phyloP scores from a whole-genome alignment of 2,797 vertebrate species.

The Iguana delicatissima region DNA sequence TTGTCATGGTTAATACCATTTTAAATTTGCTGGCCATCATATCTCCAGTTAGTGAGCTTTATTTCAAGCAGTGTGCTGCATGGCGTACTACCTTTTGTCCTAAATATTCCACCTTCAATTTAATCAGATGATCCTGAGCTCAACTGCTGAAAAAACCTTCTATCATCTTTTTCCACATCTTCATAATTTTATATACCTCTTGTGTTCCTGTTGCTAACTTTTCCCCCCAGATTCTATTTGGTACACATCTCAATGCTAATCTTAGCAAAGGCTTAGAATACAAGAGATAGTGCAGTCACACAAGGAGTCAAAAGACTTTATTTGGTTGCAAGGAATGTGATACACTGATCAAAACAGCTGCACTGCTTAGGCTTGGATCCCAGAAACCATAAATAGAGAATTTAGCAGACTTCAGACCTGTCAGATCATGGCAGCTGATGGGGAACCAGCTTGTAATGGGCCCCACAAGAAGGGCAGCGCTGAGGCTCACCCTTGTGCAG shows the following conservation, averaged over 20 bases:
- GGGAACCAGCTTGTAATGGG: slow-evolving; percentile 88
- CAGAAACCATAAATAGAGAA: not conserved
- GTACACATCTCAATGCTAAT: not conserved
- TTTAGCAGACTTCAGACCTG: not conserved
- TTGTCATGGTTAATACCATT: no score
- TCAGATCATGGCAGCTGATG: slow-evolving; percentile 82
- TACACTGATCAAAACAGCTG: not conserved
- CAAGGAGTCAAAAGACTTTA: slow-evolving; percentile 26
- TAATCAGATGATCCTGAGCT: no score
- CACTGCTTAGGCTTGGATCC: not conserved
- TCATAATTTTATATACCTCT: no score
- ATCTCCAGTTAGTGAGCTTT: no score
- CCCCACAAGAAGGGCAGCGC: slow-evolving; percentile 90
- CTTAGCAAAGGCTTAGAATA: not conserved
- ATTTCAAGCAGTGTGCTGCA: no score
- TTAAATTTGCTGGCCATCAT: no score
- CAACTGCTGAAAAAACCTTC: no score
- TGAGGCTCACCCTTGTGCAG: slow-evolving; percentile 89
- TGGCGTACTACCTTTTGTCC: no score
- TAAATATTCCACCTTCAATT: no score
- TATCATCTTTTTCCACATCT: no score
- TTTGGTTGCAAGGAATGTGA: not conserved
- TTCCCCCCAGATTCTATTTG: not conserved
- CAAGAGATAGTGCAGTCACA: not conserved
- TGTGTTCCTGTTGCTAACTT: no score